Conservation (phyloP, 2,797 vertebrate genomes). For the Coregonus ussuriensis region DNA sequence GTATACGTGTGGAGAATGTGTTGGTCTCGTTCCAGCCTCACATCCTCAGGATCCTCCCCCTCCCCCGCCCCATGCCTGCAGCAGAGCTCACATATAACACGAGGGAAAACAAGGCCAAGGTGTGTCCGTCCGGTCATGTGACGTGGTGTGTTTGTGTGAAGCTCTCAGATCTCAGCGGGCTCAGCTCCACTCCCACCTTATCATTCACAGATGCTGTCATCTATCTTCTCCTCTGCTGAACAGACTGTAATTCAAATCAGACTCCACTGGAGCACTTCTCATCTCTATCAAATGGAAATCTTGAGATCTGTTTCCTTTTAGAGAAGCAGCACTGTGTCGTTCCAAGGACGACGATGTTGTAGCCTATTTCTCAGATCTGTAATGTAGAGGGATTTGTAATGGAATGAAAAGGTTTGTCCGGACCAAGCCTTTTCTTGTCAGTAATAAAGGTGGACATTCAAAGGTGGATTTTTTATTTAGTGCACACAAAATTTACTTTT, state of each 20-base stretch:
- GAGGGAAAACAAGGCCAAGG: conserved; percentile 48
- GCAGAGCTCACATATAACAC: conserved; percentile 37
- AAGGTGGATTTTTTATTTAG: neutral
- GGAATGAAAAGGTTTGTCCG: no score
- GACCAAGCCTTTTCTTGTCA: neutral
- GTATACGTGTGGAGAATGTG: neutral
- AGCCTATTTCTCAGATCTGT: neutral
- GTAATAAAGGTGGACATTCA: neutral
- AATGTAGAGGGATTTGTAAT: no score
- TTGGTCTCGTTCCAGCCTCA: conserved; percentile 12
- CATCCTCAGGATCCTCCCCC: conserved; percentile 19
- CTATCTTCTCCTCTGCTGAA: neutral
- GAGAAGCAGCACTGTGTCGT: neutral
- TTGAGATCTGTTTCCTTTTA: neutral
- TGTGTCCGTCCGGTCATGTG: conserved; percentile 32
- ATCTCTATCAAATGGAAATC: conserved; percentile 5
- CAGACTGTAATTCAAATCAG: neutral
- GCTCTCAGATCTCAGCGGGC: neutral
- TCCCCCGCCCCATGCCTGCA: conserved; percentile 20
- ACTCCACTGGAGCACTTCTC: neutral
- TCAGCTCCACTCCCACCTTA: neutral
- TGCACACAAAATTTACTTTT: no score
- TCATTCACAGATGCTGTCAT: conserved; percentile 1
- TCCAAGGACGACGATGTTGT: neutral
- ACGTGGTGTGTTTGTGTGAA: conserved; percentile 6